These are phyloP conservation scores for Dione juno DNA, from an alignment of 2,888 invertebrate species.

Conservation along the genomic window DNA sequence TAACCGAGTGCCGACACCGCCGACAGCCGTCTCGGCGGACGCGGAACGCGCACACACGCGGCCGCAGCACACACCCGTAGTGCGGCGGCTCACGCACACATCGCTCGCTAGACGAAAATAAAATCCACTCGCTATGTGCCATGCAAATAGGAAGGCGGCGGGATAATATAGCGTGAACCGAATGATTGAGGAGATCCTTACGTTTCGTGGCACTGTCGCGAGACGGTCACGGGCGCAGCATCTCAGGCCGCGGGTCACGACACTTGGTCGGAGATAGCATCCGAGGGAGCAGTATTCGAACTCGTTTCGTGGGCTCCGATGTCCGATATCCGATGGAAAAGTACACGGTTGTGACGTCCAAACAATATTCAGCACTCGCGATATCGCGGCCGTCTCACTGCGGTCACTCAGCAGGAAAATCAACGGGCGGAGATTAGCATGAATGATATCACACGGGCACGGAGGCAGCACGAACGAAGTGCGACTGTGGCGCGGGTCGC, in stretches of 20 bases:
- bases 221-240: slow-evolving; percentile 82
- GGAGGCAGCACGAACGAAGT: slow-evolving; percentile 53
- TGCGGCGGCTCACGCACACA: slow-evolving; percentile 67
- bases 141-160: slow-evolving; percentile 81
- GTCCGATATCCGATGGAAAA: slow-evolving; percentile 75
- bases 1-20: slow-evolving; percentile 63
- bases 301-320: slow-evolving; percentile 70
- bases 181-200: slow-evolving; percentile 80
- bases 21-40: slow-evolving; percentile 69
- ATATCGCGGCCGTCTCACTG: slow-evolving; percentile 69
- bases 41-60: slow-evolving; percentile 62
- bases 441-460: slow-evolving; percentile 72
- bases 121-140: slow-evolving; percentile 81
- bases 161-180: slow-evolving; percentile 65
- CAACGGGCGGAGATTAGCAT: slow-evolving; percentile 77
- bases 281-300: slow-evolving; percentile 72
- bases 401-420: slow-evolving; percentile 76
- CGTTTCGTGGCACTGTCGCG: slow-evolving; percentile 81
- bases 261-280: slow-evolving; percentile 72
- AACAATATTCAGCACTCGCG: slow-evolving; percentile 78
- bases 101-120: slow-evolving; percentile 79
- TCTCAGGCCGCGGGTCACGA: slow-evolving; percentile 76
- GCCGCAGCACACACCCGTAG: slow-evolving; percentile 52
- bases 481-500: slow-evolving; percentile 79
- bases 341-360: slow-evolving; percentile 72